Evolutionary conservation across 1,140 invertebrate species (phyloP).

Genomic region (Trachelipus rathkii): DNA sequence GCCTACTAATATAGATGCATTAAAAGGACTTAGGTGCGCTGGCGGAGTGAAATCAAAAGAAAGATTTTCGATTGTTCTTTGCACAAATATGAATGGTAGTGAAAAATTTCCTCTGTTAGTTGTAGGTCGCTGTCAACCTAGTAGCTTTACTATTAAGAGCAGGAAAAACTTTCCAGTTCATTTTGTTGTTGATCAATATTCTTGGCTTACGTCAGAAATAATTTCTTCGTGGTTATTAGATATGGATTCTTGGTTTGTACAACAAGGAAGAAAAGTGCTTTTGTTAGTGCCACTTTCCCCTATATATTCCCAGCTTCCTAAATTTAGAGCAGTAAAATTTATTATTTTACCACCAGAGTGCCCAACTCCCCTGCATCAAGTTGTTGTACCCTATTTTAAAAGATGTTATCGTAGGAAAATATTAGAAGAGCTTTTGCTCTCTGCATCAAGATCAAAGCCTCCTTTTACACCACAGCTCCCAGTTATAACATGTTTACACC

Average conservation of each 20-base stretch:
- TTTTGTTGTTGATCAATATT: conserved; percentile 38
- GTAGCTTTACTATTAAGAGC: conserved; percentile 25
- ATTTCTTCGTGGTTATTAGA: conserved; percentile 42
- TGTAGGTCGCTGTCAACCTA: conserved; percentile 35
- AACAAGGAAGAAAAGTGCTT: conserved; percentile 39
- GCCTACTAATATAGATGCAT: conserved; percentile 28
- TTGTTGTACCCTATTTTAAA: conserved; percentile 33
- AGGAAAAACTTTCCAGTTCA: conserved; percentile 40
- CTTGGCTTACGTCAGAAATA: conserved; percentile 42
- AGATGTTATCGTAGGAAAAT: conserved; percentile 33
- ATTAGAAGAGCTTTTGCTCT: conserved; percentile 21
- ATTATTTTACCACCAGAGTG: conserved; percentile 17
- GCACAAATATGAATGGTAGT: conserved; percentile 39
- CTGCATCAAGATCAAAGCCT: not conserved
- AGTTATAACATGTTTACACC: conserved; percentile 31
- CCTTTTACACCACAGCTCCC: conserved; percentile 1
- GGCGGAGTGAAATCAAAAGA: conserved; percentile 37
- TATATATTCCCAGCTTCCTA: conserved; percentile 36
- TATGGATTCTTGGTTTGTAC: conserved; percentile 44
- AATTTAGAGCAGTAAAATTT: conserved; percentile 16
- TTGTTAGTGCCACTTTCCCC: conserved; percentile 36
- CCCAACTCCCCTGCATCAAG: conserved; percentile 30
- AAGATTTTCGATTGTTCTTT: conserved; percentile 39
- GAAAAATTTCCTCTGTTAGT: conserved; percentile 44
- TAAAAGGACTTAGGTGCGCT: conserved; percentile 33